Evolutionary conservation across 1,140 invertebrate species (phyloP).

Genomic region (Polypedilum vanderplanki): DNA sequence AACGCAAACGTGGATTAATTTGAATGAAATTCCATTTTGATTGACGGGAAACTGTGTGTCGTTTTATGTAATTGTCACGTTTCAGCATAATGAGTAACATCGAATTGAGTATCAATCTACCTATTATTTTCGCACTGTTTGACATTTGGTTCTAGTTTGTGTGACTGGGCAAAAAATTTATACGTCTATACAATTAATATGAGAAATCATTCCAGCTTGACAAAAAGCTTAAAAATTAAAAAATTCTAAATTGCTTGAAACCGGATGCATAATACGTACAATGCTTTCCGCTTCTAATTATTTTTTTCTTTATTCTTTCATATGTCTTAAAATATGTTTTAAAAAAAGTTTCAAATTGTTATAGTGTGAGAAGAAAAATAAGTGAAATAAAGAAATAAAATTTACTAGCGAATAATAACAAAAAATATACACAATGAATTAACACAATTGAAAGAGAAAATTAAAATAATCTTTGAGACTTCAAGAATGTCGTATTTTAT

Average conservation of each 20-base stretch:
- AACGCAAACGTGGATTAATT: conserved; percentile 9
- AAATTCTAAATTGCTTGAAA: background rate
- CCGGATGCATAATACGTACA: conserved; percentile 1
- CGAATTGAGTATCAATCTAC: background rate
- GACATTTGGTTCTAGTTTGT: background rate
- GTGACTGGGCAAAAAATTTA: background rate
- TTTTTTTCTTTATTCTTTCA: background rate
- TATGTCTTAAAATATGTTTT: too few species aligned
- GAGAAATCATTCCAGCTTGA: background rate
- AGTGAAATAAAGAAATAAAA: too few species aligned
- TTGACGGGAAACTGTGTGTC: conserved; percentile 8
- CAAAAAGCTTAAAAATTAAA: background rate
- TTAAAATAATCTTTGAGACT: background rate
- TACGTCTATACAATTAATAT: background rate
- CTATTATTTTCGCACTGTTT: background rate
- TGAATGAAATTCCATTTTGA: conserved; percentile 19
- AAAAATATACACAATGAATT: too few species aligned
- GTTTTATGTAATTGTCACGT: background rate
- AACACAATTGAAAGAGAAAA: background rate
- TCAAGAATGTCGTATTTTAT: background rate
- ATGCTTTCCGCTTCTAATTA: conserved; percentile 4
- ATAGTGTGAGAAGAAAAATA: too few species aligned
- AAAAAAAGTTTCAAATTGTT: too few species aligned
- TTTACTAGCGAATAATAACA: too few species aligned
- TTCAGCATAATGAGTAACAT: conserved; percentile 12